These are phyloP conservation scores for Meriones unguiculatus DNA, from an alignment of 2,113 vertebrate genomes.

Conservation along the genomic window DNA sequence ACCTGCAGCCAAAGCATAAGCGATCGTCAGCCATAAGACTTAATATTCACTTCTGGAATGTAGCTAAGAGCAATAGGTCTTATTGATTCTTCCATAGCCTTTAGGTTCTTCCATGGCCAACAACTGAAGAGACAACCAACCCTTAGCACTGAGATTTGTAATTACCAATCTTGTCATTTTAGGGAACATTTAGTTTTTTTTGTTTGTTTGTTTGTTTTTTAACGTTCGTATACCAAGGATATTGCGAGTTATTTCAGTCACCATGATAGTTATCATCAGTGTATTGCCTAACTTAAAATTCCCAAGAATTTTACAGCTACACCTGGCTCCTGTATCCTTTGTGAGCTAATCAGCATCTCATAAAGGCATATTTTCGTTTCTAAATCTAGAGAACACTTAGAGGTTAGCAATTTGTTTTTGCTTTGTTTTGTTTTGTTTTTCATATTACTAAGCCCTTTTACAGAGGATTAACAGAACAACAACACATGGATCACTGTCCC, in stretches of 20 bases:
- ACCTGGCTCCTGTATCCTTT: neutral
- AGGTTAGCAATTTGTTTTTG: neutral
- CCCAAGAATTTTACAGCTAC: neutral
- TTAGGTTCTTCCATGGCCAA: neutral
- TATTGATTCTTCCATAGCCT: too few relatives aligned
- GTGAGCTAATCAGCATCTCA: neutral
- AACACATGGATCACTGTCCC: neutral
- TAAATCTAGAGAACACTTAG: neutral
- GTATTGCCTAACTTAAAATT: neutral
- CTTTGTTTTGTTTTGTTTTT: too few relatives aligned
- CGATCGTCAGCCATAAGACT: too few relatives aligned
- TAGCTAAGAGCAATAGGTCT: neutral
- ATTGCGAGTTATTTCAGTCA: too few relatives aligned
- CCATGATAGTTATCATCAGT: neutral
- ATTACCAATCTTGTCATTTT: neutral
- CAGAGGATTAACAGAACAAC: neutral
- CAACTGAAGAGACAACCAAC: neutral
- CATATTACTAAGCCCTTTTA: neutral
- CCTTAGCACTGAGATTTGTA: neutral
- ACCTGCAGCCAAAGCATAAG: neutral
- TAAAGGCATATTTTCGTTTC: neutral
- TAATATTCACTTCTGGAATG: neutral
- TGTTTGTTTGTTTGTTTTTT: neutral
- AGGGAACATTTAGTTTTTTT: neutral
- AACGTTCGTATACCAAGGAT: neutral